Evolutionary conservation across 2,888 invertebrate genomes (phyloP).

Genomic region (Drosophila neonasuta): DNA sequence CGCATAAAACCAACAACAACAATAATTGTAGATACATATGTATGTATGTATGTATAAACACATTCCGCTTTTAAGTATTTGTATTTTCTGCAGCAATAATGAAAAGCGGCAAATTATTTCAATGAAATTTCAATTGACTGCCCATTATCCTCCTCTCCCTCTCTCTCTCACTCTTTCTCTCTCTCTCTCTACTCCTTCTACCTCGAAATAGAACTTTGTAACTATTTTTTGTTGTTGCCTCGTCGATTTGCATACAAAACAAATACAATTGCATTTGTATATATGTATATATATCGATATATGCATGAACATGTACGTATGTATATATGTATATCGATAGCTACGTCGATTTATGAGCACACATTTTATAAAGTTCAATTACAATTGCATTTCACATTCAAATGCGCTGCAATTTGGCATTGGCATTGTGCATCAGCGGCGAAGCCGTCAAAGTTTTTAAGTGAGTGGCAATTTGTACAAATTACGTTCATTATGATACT

Average conservation of each 20-base stretch:
- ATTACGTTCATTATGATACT: constrained; percentile 37
- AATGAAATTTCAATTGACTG: constrained; percentile 63
- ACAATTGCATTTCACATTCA: constrained; percentile 19
- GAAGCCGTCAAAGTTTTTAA: constrained; percentile 41
- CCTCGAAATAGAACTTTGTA: constrained; percentile 24
- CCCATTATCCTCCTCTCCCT: not conserved
- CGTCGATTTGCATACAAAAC: constrained; percentile 15
- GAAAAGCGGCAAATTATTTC: constrained; percentile 63
- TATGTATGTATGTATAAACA: not conserved
- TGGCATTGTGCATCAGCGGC: constrained; percentile 25
- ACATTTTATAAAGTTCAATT: constrained; percentile 31
- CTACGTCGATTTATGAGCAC: constrained; percentile 26
- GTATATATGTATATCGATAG: constrained; percentile 10
- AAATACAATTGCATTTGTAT: not conserved
- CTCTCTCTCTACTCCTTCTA: not conserved
- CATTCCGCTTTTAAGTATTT: constrained; percentile 4
- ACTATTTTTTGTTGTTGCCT: not conserved
- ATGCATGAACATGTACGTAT: not conserved
- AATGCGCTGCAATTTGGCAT: constrained; percentile 25
- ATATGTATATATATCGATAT: not conserved
- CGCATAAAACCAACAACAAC: constrained; percentile 12
- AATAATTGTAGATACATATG: constrained; percentile 11
- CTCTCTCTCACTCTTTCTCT: not conserved
- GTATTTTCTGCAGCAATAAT: constrained; percentile 44
- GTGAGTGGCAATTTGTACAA: constrained; percentile 44